Base-by-base conservation (phyloP, 1,140 invertebrate species). In the Anastrepha obliqua region DNA sequence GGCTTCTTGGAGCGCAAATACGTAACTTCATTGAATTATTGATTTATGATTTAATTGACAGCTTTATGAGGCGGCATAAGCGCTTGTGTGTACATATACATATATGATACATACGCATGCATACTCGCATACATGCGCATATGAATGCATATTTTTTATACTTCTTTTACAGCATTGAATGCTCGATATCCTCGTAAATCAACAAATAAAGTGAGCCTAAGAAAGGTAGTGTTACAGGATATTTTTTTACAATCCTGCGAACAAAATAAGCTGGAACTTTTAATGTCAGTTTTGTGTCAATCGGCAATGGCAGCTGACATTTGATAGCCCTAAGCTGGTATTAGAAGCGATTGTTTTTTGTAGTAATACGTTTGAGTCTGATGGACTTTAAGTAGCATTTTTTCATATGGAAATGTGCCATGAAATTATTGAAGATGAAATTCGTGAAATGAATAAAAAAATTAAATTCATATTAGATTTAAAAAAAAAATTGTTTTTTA, bases 11-110 rank as follows among this genome's bases (percentile, higher is more conserved):
- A 44, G 20, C 44, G 39, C 15, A 70, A 11, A 39, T 70, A 15
- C 74, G 9, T 81, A 81, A 20, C 47, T 81, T 81, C 17, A 51
- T 81, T 81, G 17, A 8, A 55, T 55, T 74, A 81, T 55, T 81
- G 74, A 81, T 81, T 81, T 81, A 81, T 58, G 42, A 55, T 81
- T 81, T 81, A 55, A 81, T 42, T 81, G 74, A 55, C 74, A 81
- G 74, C n/a, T 81, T 81, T 58, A 81, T 81, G 74, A 81, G n/a
- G 47, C 8, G 74, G 51, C 74, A 78, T 78, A 20, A 62, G 60
- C 60, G 60, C 9, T 29, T 29, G 29, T 29, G 29, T 29, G 29
- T 1, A 29, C 29, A 29, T 29, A 29, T n/a, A n/a, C n/a, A n/a
- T 29, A 29, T 29, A 29, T 29, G 0, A 44, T 29, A 29, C 29